Evolutionary conservation across 2,888 invertebrate genomes (phyloP).

Genomic region (Parasteatoda lunata): DNA sequence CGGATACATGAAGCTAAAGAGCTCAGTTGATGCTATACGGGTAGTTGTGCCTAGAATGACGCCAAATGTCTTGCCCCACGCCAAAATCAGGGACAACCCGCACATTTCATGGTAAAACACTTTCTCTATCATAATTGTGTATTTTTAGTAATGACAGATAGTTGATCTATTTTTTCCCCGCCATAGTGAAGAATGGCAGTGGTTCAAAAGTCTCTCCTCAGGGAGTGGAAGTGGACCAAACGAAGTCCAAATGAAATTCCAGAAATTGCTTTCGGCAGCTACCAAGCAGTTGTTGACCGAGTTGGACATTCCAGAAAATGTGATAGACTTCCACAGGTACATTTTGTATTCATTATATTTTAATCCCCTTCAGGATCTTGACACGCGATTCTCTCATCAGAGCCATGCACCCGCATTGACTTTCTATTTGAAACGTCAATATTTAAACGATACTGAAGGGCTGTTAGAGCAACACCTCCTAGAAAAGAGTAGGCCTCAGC

Average conservation of each 20-base stretch:
- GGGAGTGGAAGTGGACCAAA: slow-evolving; percentile 71
- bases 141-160: no score
- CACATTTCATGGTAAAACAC: slow-evolving; percentile 91
- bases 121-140: neutral
- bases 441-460: no score
- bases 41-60: slow-evolving; percentile 93
- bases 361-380: no score
- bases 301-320: slow-evolving; percentile 73
- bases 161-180: slow-evolving; percentile 11
- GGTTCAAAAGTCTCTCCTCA: slow-evolving; percentile 79
- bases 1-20: slow-evolving; percentile 96
- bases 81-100: slow-evolving; percentile 93
- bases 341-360: no score
- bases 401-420: no score
- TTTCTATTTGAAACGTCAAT: no score
- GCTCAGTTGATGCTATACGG: slow-evolving; percentile 94
- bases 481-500: no score
- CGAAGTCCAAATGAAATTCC: slow-evolving; percentile 74
- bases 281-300: slow-evolving; percentile 73
- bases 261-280: slow-evolving; percentile 73
- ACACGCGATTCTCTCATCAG: no score
- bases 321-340: slow-evolving; percentile 72
- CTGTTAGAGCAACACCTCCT: no score
- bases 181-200: slow-evolving; percentile 95
- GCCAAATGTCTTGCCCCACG: slow-evolving; percentile 95